Percentiles rank a stretch among this genome's conserved stretches.
phyloP scores from a whole-genome alignment of 1,140 invertebrate species.

The Drosophila bocqueti region DNA sequence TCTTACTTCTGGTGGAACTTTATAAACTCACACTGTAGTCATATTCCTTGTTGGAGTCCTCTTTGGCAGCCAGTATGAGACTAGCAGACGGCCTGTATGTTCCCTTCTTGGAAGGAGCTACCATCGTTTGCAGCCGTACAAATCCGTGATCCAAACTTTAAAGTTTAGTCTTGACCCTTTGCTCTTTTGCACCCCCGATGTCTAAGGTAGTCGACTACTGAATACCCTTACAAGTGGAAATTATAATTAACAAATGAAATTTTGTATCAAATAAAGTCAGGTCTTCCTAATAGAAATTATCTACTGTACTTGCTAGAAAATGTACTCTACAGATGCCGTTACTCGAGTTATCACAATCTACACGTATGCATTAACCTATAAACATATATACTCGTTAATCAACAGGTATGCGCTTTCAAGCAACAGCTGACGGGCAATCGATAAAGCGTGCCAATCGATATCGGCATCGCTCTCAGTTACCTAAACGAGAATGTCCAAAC shows the following conservation, averaged over 20 bases:
- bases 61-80: slow-evolving; percentile 79
- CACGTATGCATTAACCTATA: not conserved
- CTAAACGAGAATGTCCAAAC: slow-evolving; percentile 55
- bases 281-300: not conserved
- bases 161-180: slow-evolving; percentile 23
- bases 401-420: slow-evolving; percentile 3
- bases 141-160: slow-evolving; percentile 1
- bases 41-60: slow-evolving; percentile 39
- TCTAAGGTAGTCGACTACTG: not conserved
- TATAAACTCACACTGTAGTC: slow-evolving; percentile 55
- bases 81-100: slow-evolving; percentile 80
- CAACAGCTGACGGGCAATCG: slow-evolving; percentile 22
- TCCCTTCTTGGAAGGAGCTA: not conserved
- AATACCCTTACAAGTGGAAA: not conserved
- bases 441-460: slow-evolving; percentile 12
- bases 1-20: not conserved
- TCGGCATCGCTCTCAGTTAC: slow-evolving; percentile 27
- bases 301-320: not conserved
- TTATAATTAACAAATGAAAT: not conserved
- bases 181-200: not conserved
- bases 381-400: not conserved
- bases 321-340: not conserved
- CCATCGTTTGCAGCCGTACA: slow-evolving; percentile 26
- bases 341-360: not conserved
- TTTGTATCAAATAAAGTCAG: no score